Conservation (phyloP, 2,888 invertebrate genomes). For the Bombylius major region DNA sequence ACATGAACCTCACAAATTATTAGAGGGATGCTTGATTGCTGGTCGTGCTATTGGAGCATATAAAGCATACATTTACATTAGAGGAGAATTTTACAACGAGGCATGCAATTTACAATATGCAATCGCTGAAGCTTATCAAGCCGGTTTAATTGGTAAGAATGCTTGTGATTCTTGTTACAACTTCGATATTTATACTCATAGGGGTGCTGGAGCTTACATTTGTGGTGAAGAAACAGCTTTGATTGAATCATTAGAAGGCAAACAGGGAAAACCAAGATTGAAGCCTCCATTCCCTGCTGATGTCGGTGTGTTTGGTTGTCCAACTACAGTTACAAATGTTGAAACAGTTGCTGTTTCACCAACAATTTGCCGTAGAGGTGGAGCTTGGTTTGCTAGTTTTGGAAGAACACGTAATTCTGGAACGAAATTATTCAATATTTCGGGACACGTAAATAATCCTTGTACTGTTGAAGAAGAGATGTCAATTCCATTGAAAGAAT, state of each 20-base stretch:
- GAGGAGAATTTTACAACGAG: slow-evolving; percentile 99
- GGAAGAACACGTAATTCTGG: slow-evolving; percentile 94
- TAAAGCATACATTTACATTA: slow-evolving; percentile 97
- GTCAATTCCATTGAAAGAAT: slow-evolving; percentile 89
- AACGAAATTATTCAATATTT: slow-evolving; percentile 95
- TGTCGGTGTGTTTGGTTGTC: slow-evolving; percentile 95
- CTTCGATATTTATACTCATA: slow-evolving; percentile 94
- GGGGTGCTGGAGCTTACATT: slow-evolving; percentile 98
- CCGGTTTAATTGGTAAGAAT: slow-evolving; percentile 89
- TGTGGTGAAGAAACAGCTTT: slow-evolving; percentile 99
- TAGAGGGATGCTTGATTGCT: slow-evolving; percentile 90
- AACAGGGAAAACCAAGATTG: slow-evolving; percentile 93
- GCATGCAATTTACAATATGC: slow-evolving; percentile 96
- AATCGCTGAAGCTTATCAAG: slow-evolving; percentile 94
- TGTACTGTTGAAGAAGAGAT: slow-evolving; percentile 99
- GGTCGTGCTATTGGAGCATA: slow-evolving; percentile 93
- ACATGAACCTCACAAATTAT: slow-evolving; percentile 95
- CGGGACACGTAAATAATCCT: slow-evolving; percentile 94
- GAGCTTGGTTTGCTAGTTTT: slow-evolving; percentile 91
- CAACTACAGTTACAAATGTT: slow-evolving; percentile 97
- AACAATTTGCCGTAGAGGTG: slow-evolving; percentile 88
- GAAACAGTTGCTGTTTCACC: slow-evolving; percentile 98
- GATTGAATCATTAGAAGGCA: slow-evolving; percentile 97
- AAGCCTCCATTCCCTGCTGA: slow-evolving; percentile 99
- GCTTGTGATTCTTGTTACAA: slow-evolving; percentile 92